phyloP scores from a whole-genome alignment of 1,140 invertebrate genomes.

The Sycobia sp. region DNA sequence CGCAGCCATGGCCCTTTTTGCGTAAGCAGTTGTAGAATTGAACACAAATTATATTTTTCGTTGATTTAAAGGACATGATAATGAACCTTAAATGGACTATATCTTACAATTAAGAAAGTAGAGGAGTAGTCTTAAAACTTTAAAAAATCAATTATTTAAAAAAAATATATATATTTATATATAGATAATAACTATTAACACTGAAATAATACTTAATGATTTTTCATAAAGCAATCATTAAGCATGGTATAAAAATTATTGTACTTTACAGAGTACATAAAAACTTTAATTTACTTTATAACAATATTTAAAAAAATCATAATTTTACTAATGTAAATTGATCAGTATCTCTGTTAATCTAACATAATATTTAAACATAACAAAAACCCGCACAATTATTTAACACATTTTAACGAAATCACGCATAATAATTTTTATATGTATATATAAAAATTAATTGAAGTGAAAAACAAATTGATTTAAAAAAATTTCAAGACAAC shows the following conservation, averaged over 20 bases:
- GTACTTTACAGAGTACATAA: slow-evolving; percentile 18
- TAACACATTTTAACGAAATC: slow-evolving; percentile 21
- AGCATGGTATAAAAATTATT: slow-evolving; percentile 19
- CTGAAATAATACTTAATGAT: slow-evolving; percentile 27
- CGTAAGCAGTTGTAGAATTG: slow-evolving; percentile 21
- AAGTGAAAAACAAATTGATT: slow-evolving; percentile 26
- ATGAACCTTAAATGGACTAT: slow-evolving; percentile 17
- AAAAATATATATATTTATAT: slow-evolving; percentile 19
- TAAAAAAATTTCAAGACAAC: slow-evolving; percentile 34
- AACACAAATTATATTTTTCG: slow-evolving; percentile 24
- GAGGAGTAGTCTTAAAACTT: slow-evolving; percentile 34
- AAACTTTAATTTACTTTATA: slow-evolving; percentile 15
- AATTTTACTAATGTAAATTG: slow-evolving; percentile 11
- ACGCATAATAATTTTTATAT: slow-evolving; percentile 21
- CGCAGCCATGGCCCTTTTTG: slow-evolving; percentile 27
- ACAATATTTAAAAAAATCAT: slow-evolving; percentile 25
- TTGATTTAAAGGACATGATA: slow-evolving; percentile 30
- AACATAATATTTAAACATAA: slow-evolving; percentile 19
- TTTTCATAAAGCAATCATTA: slow-evolving; percentile 20
- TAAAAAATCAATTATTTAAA: slow-evolving; percentile 31
- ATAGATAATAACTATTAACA: slow-evolving; percentile 18
- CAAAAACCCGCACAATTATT: slow-evolving; percentile 25
- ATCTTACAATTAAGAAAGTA: slow-evolving; percentile 27
- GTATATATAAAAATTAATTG: slow-evolving; percentile 22
- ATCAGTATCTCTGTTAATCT: slow-evolving; percentile 20